Conservation (phyloP, 1,140 invertebrate genomes). For the Scaptodrosophila lebanonensis region DNA sequence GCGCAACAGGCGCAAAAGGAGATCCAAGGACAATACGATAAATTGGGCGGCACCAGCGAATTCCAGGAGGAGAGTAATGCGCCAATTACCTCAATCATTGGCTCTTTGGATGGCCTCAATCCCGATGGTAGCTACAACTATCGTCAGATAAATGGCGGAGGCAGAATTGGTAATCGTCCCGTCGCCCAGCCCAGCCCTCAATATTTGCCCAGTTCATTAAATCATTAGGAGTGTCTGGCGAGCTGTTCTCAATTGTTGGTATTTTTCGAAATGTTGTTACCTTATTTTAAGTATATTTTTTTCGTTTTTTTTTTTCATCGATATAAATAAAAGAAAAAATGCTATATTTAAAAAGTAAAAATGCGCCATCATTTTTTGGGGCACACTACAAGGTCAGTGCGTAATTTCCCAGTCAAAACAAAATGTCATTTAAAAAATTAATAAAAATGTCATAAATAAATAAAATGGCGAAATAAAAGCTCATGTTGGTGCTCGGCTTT, state of each 20-base stretch:
- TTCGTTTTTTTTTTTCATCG: slow-evolving; percentile 38
- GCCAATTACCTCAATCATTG: slow-evolving; percentile 68
- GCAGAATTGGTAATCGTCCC: not conserved
- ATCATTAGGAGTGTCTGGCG: slow-evolving; percentile 33
- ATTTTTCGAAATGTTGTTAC: slow-evolving; percentile 34
- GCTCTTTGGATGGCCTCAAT: slow-evolving; percentile 66
- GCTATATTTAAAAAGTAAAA: slow-evolving; percentile 44
- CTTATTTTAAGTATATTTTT: slow-evolving; percentile 54
- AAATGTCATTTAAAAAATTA: slow-evolving; percentile 59
- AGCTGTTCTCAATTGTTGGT: not conserved
- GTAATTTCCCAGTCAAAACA: slow-evolving; percentile 34
- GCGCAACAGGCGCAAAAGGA: slow-evolving; percentile 70
- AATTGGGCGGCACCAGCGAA: slow-evolving; percentile 70
- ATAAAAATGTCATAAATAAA: slow-evolving; percentile 66
- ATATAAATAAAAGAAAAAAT: slow-evolving; percentile 42
- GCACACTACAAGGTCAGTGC: not conserved
- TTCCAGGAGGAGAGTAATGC: slow-evolving; percentile 69
- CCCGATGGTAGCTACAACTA: slow-evolving; percentile 74
- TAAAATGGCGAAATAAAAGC: too few species aligned
- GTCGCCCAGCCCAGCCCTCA: slow-evolving; percentile 26
- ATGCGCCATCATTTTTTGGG: not conserved
- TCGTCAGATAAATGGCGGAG: slow-evolving; percentile 50
- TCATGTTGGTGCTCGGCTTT: too few species aligned
- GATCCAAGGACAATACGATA: slow-evolving; percentile 75
- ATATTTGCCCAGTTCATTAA: slow-evolving; percentile 54